Evolutionary conservation across 2,888 invertebrate genomes (phyloP).

Genomic region (Epirrhoe alternata): DNA sequence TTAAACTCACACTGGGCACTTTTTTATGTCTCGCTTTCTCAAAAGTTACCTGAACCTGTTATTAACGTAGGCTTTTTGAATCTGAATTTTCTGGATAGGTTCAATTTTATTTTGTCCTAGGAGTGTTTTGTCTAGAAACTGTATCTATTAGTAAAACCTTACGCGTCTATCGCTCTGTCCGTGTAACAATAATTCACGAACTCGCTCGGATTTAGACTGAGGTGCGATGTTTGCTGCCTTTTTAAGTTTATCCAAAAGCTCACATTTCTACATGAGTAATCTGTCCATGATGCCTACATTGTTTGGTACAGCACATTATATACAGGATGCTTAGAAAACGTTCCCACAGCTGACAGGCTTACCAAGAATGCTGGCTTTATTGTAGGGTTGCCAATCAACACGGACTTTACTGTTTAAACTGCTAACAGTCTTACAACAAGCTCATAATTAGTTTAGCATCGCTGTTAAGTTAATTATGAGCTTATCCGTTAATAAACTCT

Average conservation of each 20-base stretch:
- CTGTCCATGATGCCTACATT: slow-evolving; percentile 27
- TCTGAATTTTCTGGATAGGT: no score
- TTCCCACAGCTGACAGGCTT: slow-evolving; percentile 47
- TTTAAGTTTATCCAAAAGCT: slow-evolving; percentile 13
- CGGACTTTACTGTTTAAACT: neutral
- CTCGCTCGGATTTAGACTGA: no score
- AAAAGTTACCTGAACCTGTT: no score
- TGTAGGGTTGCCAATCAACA: slow-evolving; percentile 34
- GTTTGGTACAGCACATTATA: slow-evolving; percentile 1
- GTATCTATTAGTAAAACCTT: no score
- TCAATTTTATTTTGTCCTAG: no score
- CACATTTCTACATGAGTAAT: slow-evolving; percentile 24
- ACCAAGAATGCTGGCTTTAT: slow-evolving; percentile 44
- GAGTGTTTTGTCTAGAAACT: no score
- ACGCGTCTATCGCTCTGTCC: no score
- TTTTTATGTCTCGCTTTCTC: no score
- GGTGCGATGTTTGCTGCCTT: no score
- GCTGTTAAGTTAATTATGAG: slow-evolving; percentile 14
- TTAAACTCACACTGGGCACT: no score
- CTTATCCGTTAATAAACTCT: slow-evolving; percentile 4
- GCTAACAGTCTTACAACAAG: neutral
- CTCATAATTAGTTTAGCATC: slow-evolving; percentile 13
- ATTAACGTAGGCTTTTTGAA: no score
- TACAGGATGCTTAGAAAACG: slow-evolving; percentile 38
- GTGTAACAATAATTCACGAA: no score